Evolutionary conservation across 2,797 vertebrate genomes (phyloP), one percentile per base, ranked within the genome.

Genomic region (Eleutherodactylus coqui): DNA sequence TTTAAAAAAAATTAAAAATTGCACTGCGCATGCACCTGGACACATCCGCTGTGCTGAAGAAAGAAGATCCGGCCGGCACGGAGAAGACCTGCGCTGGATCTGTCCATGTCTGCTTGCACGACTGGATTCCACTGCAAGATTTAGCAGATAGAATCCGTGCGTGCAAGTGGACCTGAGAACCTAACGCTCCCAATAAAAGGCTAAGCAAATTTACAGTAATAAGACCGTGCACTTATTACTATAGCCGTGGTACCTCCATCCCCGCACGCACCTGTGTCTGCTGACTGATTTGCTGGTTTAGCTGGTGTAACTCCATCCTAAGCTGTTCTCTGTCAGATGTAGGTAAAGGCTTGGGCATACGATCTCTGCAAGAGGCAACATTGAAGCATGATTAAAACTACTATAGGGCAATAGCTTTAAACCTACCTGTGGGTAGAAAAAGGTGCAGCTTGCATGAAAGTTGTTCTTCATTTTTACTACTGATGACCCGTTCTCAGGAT

Each of bases 241-340:
- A 14, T 4, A 62, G 36, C 7, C 17, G 10, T 9, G 8, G 77
- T 87, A 98, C 97, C 96, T 99, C 97, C 79, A 99, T 94, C 83
- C 95, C 96, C n/a, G n/a, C n/a, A 82, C 96, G 92, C 86, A 98
- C 94, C 91, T 99, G 97, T 58, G 97, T 97, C 92, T 99, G 98
- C 89, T 99, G 98, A 91, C 92, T 99, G 90, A 99, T 99, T 92
- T 99, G 96, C 78, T 97, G 96, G 93, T 97, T 98, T 88, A 99
- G 94, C 70, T 99, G 97, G 91, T 99, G 98, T 79, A 99, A 93
- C 90, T 99, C 98, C 91, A 99, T 95, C 91, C 98, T 96, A 75
- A 99, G 94, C 92, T 98, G 98, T 89, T 99, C 97, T 89, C 98
- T 93, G 83, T 99, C 97, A n/a, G 93, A 92, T 69, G 94, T 94